Base-by-base conservation (phyloP, 2,888 invertebrate genomes). In the Drosophila neotestacea region DNA sequence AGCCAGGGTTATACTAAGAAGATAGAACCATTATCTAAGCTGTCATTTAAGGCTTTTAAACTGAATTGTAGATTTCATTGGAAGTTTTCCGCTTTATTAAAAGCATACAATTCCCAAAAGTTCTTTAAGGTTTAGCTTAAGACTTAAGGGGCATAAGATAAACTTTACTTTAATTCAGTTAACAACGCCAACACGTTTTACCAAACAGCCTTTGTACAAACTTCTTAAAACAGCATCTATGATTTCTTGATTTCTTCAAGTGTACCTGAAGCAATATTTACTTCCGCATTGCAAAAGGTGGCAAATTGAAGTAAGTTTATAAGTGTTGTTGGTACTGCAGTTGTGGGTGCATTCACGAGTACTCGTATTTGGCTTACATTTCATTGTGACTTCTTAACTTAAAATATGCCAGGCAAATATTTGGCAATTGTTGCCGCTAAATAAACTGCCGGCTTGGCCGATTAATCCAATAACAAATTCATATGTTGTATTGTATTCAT, bases 381-480 rank as follows among this genome's bases (percentile, higher is more conserved):
- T 28, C 16, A 16, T 48, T 16, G 32, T 30, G 28, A 42, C 41
- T 27, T 58, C 41, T 27, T 58, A 13, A 28, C 32, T 54, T 52
- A 63, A 73, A 78, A 59, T 76, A 59, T 71, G 79, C 46, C 79
- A 63, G 11, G 10, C 50, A 73, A 83, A 83, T 82, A 81, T 82
- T 82, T 70, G 58, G 42, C 28, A 41, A 10, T 52, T 51, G 13
- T 60, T 69, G 70, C 48, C 62, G 48, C 47, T 55, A 48, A 70
- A 48, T 32, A 63, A 72, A 70, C 66, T 42, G 38, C 4, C 11
- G 44, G 28, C 63, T 42, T 34, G 46, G 16, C 34, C 59, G 56
- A 51, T 61, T 77, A 81, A 86, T 71, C 74, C 84, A 58, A 60
- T 46, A 55, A 38, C 56, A 68, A 80, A 69, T 56, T 60, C 46